Percentiles rank a stretch among this genome's conserved stretches.
Conservation (phyloP, 2,797 vertebrate genomes). For the Sarcophilus harrisii region DNA sequence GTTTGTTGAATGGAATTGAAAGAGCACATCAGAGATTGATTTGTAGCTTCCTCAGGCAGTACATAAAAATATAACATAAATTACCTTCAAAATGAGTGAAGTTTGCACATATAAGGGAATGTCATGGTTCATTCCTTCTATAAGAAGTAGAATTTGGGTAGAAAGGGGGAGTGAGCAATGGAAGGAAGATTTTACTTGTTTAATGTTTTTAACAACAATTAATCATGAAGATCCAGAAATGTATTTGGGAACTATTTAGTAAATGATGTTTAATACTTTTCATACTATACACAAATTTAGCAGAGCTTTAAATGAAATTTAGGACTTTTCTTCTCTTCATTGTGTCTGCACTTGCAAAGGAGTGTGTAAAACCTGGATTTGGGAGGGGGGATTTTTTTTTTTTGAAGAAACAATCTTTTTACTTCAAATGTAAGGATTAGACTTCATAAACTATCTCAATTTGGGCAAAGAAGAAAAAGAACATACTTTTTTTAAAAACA, state of each 20-base stretch:
- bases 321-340: conserved; percentile 25
- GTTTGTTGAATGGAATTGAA: neutral
- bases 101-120: neutral
- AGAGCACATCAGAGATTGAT: neutral
- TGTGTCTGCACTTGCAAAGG: conserved; percentile 31
- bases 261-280: conserved; percentile 9
- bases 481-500: conserved; percentile 30
- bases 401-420: conserved; percentile 21
- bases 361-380: neutral
- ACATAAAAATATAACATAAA: neutral
- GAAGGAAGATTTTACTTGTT: conserved; percentile 37
- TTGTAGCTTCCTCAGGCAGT: neutral
- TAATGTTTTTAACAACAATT: conserved; percentile 38
- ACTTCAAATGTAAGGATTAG: neutral
- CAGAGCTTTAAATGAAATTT: conserved; percentile 44
- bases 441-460: conserved; percentile 42
- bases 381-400: neutral
- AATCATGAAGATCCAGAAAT: conserved; percentile 32
- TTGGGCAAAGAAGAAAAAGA: conserved; percentile 1
- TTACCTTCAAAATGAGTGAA: conserved; percentile 13
- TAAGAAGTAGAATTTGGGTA: neutral
- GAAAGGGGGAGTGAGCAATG: neutral
- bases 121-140: neutral
- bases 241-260: conserved; percentile 41
- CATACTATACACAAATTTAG: conserved; percentile 38